These are phyloP conservation scores for Acrocephalus arundinaceus DNA, from an alignment of 2,113 vertebrate species.

Conservation along the genomic window DNA sequence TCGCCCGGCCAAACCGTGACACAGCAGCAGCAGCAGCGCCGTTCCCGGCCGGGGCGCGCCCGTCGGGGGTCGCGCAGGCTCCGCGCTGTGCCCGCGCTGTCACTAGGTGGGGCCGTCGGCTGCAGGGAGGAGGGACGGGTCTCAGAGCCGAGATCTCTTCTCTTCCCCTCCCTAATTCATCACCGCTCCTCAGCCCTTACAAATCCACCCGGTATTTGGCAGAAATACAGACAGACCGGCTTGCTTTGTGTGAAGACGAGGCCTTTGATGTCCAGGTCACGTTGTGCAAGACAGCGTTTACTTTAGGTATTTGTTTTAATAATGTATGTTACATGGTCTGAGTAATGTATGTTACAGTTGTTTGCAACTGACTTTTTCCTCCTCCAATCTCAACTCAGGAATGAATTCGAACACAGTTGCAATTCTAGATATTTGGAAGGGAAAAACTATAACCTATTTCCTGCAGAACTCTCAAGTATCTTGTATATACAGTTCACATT, in stretches of 20 bases:
- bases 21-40: fast-evolving
- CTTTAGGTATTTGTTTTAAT: background rate
- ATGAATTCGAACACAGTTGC: background rate
- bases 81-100: background rate
- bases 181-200: fast-evolving
- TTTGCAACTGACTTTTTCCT: background rate
- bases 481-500: background rate
- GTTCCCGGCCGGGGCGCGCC: fast-evolving
- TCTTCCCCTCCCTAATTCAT: fast-evolving
- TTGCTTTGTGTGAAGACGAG: background rate
- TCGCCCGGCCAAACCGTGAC: too few species aligned
- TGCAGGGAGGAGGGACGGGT: fast-evolving
- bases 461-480: background rate
- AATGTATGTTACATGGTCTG: background rate
- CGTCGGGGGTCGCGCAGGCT: too few species aligned
- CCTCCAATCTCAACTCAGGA: background rate
- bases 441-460: background rate
- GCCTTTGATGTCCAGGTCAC: background rate
- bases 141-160: fast-evolving
- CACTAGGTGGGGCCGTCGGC: conserved; percentile 37
- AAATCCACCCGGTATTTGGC: fast-evolving
- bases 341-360: background rate
- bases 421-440: background rate
- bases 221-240: background rate
- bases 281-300: background rate